phyloP scores from a whole-genome alignment of 2,113 vertebrate genomes.

The Sterna hirundo region DNA sequence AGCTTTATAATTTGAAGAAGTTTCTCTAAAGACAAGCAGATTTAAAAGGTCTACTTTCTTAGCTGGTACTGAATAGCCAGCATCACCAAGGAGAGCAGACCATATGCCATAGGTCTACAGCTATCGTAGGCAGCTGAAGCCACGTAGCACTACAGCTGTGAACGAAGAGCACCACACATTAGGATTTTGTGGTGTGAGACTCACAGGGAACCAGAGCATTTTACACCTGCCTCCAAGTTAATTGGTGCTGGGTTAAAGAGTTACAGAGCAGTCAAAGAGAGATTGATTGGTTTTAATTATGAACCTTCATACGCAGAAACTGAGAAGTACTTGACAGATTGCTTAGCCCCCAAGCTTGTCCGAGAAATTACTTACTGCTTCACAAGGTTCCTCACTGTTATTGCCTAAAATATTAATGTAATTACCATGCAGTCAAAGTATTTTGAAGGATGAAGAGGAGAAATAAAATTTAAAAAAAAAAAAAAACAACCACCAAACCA shows the following conservation, averaged over 20 bases:
- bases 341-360: not conserved
- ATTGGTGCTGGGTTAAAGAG: not conserved
- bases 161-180: not conserved
- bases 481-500: not conserved
- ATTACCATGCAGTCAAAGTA: not conserved
- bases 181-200: not conserved
- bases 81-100: not conserved
- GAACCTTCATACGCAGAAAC: not conserved
- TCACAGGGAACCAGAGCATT: not conserved
- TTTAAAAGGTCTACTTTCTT: not conserved
- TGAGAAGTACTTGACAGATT: conserved; percentile 7
- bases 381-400: not conserved
- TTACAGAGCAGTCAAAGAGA: conserved; percentile 5
- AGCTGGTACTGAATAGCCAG: not conserved
- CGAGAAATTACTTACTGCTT: conserved; percentile 27
- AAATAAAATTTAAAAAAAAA: not conserved
- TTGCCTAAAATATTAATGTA: not conserved
- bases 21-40: not conserved
- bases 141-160: not conserved
- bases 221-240: not conserved
- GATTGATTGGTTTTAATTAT: conserved; percentile 27
- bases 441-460: not conserved
- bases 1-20: not conserved
- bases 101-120: not conserved
- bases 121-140: not conserved